Evolutionary conservation across 2,113 vertebrate genomes (phyloP).

Genomic region (Ammospiza caudacuta): DNA sequence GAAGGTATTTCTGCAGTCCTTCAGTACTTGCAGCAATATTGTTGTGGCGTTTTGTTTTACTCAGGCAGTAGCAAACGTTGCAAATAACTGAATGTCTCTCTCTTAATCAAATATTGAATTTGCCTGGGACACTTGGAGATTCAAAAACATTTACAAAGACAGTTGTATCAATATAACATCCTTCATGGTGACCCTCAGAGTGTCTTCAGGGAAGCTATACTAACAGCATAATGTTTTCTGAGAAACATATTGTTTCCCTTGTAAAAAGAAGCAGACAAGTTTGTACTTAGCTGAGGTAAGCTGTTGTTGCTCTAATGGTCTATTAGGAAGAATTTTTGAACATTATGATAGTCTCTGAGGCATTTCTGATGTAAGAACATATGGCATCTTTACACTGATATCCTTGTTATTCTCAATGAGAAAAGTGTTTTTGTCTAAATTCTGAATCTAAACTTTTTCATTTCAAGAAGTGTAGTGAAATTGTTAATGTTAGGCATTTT

Average conservation of each 20-base stretch:
- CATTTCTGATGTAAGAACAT: slow-evolving; percentile 4
- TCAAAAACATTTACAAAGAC: neutral
- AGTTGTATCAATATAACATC: neutral
- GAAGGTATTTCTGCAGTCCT: neutral
- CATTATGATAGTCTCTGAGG: neutral
- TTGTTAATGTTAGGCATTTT: neutral
- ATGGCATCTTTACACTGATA: neutral
- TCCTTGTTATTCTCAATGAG: neutral
- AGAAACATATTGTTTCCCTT: neutral
- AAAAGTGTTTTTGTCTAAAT: neutral
- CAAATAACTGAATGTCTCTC: neutral
- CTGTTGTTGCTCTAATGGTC: neutral
- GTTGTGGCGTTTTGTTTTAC: slow-evolving; percentile 18
- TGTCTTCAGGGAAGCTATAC: neutral
- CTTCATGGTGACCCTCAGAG: neutral
- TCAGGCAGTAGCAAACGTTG: neutral
- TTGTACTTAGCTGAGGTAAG: neutral
- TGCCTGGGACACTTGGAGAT: neutral
- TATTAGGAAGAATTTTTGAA: slow-evolving; percentile 7
- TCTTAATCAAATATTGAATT: slow-evolving; percentile 24
- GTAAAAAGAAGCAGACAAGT: neutral
- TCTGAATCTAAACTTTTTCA: neutral
- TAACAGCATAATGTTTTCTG: slow-evolving; percentile 18
- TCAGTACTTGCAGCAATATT: neutral
- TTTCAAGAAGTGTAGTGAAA: neutral